phyloP scores from a whole-genome alignment of 2,113 vertebrate species.

The Meleagris gallopavo region DNA sequence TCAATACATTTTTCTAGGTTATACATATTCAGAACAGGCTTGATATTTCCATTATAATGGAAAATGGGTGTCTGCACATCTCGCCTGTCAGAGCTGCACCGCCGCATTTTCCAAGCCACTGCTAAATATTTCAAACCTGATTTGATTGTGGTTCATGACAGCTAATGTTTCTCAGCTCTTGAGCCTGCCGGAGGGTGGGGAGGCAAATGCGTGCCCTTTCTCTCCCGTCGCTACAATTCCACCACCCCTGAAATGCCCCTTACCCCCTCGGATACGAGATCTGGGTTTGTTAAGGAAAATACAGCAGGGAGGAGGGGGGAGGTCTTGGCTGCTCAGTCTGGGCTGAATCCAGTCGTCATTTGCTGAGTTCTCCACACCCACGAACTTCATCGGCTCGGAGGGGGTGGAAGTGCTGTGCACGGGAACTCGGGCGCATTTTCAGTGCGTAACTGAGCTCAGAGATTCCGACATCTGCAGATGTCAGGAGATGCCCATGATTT shows the following conservation, averaged over 20 bases:
- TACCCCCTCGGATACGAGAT: slow-evolving; percentile 42
- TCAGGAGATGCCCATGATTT: slow-evolving; percentile 24
- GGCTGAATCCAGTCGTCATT: slow-evolving; percentile 13
- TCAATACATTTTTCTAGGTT: slow-evolving; percentile 98
- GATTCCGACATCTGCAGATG: slow-evolving; percentile 28
- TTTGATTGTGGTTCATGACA: slow-evolving; percentile 97
- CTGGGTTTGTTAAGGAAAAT: slow-evolving; percentile 51
- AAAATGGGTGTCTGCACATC: slow-evolving; percentile 88
- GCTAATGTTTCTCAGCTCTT: slow-evolving; percentile 84
- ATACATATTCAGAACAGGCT: slow-evolving; percentile 97
- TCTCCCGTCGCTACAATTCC: slow-evolving; percentile 48
- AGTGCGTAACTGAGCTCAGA: slow-evolving; percentile 22
- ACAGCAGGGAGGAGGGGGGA: slow-evolving; percentile 30
- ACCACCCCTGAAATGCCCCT: slow-evolving; percentile 52
- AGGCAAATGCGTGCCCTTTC: slow-evolving; percentile 35
- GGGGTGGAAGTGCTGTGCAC: not conserved
- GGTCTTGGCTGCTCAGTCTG: not conserved
- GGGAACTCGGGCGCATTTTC: not conserved
- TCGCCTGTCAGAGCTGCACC: slow-evolving; percentile 93
- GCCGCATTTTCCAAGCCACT: slow-evolving; percentile 96
- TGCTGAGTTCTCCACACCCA: not conserved
- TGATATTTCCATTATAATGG: slow-evolving; percentile 92
- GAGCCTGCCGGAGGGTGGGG: slow-evolving; percentile 75
- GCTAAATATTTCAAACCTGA: slow-evolving; percentile 99
- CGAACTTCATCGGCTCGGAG: not conserved